Evolutionary conservation across 2,797 vertebrate genomes (phyloP).

Genomic region (Ceryle rudis): DNA sequence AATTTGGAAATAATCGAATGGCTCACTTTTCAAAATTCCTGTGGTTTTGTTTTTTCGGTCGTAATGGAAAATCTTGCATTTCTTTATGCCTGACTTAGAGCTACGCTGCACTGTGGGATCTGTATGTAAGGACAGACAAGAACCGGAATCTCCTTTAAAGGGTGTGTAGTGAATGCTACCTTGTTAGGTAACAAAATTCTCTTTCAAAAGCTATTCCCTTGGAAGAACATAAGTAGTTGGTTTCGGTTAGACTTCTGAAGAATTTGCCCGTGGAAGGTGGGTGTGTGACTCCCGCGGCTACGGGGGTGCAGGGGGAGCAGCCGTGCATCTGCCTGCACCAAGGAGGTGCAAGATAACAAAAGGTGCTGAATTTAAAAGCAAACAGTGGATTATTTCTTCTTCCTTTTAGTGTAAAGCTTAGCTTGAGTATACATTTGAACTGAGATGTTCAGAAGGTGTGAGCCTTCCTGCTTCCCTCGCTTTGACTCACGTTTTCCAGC

Average conservation of each 20-base stretch:
- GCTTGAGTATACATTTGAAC: not conserved
- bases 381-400: not conserved
- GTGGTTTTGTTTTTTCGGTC: not conserved
- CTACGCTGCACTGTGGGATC: not conserved
- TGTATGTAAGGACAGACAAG: not conserved
- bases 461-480: not conserved
- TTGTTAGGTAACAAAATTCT: not conserved
- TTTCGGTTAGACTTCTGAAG: not conserved
- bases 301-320: not conserved
- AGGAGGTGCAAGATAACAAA: not conserved
- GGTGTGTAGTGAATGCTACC: not conserved
- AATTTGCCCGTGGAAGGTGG: not conserved
- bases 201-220: not conserved
- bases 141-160: not conserved
- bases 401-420: not conserved
- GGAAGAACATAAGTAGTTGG: not conserved
- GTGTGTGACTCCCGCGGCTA: not conserved
- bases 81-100: not conserved
- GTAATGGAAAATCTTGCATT: slow-evolving; percentile 19
- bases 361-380: not conserved
- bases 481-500: not conserved
- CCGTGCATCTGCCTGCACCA: rapidly evolving
- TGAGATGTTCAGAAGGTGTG: not conserved
- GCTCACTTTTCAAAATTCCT: not conserved
- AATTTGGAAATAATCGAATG: slow-evolving; percentile 4